These are phyloP conservation scores for Etheostoma spectabile DNA, from an alignment of 2,113 vertebrate genomes.

Conservation along the genomic window DNA sequence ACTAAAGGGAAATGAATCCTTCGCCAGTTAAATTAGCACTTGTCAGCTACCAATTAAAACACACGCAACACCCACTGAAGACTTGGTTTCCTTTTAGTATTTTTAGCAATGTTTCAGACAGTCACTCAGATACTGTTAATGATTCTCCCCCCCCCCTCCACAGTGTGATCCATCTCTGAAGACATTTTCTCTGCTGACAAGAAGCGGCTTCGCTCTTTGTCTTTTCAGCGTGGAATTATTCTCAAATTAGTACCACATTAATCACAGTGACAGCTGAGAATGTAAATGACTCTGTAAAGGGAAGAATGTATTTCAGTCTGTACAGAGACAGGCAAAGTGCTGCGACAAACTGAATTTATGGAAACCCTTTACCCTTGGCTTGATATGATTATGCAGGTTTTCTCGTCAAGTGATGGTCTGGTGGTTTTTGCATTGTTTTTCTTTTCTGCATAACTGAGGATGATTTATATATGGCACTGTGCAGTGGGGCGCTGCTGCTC, in stretches of 20 bases:
- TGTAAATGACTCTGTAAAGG: constrained; percentile 70
- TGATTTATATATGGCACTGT: constrained; percentile 55
- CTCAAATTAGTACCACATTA: constrained; percentile 79
- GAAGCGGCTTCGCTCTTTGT: constrained; percentile 59
- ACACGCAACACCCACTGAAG: constrained; percentile 37
- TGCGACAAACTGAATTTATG: constrained; percentile 46
- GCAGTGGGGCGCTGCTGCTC: constrained; percentile 13
- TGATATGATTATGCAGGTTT: constrained; percentile 61
- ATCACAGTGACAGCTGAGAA: constrained; percentile 73
- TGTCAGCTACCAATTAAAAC: constrained; percentile 68
- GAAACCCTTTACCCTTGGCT: constrained; percentile 36
- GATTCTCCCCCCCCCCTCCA: neutral
- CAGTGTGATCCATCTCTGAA: constrained; percentile 46
- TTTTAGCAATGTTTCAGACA: constrained; percentile 55
- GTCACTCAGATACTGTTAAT: constrained; percentile 49
- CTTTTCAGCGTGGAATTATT: constrained; percentile 71
- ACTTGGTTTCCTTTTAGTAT: constrained; percentile 41
- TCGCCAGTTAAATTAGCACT: constrained; percentile 67
- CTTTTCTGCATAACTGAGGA: constrained; percentile 49
- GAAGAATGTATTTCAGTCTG: constrained; percentile 40
- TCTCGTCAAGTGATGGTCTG: constrained; percentile 41
- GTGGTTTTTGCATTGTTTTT: constrained; percentile 53
- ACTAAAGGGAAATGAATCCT: constrained; percentile 53
- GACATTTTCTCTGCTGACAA: constrained; percentile 60
- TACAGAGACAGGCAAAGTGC: constrained; percentile 36